phyloP scores from a whole-genome alignment of 2,113 vertebrate genomes.

The Meriones unguiculatus region DNA sequence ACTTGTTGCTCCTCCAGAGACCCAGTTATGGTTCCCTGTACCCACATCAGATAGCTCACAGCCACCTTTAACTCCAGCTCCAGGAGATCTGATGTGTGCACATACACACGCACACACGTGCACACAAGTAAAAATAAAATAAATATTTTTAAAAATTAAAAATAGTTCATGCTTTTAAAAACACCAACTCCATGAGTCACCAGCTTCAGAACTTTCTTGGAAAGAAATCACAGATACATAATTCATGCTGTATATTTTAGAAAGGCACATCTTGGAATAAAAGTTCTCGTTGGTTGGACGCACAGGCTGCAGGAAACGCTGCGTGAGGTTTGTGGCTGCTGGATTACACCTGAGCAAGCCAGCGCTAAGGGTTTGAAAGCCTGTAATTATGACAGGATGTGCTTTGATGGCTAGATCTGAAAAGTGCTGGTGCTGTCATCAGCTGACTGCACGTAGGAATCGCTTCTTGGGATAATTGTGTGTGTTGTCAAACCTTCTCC shows the following conservation, averaged over 20 bases:
- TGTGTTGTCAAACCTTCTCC: not conserved
- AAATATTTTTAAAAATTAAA: not conserved
- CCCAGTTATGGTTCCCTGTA: not conserved
- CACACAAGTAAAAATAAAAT: not conserved
- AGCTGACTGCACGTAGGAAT: conserved; percentile 21
- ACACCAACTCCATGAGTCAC: conserved; percentile 42
- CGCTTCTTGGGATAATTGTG: not conserved
- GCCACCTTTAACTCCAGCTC: not conserved
- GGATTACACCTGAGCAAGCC: not conserved
- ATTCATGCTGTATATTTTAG: conserved; percentile 37
- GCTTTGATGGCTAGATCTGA: conserved; percentile 52
- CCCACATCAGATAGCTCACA: not conserved
- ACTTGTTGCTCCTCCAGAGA: not conserved
- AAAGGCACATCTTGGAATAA: not conserved
- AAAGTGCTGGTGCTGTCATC: not conserved
- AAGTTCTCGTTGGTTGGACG: not conserved
- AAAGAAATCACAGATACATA: conserved; percentile 33
- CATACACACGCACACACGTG: not conserved
- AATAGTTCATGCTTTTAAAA: conserved; percentile 49
- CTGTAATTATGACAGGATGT: not conserved
- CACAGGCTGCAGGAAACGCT: not conserved
- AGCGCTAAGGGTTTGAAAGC: not conserved
- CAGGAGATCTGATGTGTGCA: not conserved
- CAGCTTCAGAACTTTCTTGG: conserved; percentile 19
- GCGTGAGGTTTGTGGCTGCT: not conserved